phyloP scores from a whole-genome alignment of 2,797 vertebrate species.

The Prunella strophiata region DNA sequence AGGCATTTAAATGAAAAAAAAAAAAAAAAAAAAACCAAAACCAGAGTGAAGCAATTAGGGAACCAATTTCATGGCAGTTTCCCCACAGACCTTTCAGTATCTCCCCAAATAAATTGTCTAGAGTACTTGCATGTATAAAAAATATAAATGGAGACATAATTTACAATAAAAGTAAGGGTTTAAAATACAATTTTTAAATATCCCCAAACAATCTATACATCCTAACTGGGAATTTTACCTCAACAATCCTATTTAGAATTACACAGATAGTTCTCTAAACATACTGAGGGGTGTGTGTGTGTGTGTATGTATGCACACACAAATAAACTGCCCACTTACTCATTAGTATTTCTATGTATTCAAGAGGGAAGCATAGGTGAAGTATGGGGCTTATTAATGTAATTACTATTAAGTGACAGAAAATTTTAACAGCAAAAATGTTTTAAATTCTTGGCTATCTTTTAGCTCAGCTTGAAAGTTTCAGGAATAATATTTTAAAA shows the following conservation, averaged over 20 bases:
- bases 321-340: neutral
- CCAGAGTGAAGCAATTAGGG: neutral
- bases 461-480: neutral
- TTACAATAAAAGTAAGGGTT: neutral
- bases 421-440: neutral
- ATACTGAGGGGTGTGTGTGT: fast-evolving
- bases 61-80: neutral
- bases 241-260: neutral
- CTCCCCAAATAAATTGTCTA: neutral
- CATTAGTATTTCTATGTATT: neutral
- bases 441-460: neutral
- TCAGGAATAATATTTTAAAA: neutral
- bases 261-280: fast-evolving
- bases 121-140: neutral
- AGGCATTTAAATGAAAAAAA: neutral
- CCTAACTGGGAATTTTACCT: neutral
- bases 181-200: neutral
- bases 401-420: neutral
- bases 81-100: neutral
- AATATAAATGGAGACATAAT: neutral
- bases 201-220: fast-evolving
- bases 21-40: neutral
- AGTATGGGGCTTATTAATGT: neutral
- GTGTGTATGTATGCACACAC: neutral
- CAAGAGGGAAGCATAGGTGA: neutral